Percentiles rank a stretch among this genome's conserved stretches.
These are phyloP conservation scores for Microtus richardsoni DNA, from an alignment of 2,113 vertebrate genomes.

Conservation along the genomic window DNA sequence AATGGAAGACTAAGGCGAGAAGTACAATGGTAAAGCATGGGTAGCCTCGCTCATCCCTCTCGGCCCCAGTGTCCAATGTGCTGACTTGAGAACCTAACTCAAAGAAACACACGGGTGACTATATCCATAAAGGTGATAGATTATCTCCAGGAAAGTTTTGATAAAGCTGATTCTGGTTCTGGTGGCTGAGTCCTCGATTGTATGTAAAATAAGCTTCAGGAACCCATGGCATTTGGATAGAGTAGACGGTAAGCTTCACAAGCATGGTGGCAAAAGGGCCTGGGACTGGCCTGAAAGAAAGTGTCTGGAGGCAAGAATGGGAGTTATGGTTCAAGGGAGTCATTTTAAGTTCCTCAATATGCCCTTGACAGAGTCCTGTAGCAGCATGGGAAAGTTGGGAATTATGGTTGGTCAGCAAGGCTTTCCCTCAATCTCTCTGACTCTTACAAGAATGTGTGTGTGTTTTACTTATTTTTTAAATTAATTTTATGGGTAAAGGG, in stretches of 20 bases:
- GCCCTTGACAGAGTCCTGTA: neutral
- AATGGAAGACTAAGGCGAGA: neutral
- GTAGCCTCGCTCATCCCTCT: accelerated
- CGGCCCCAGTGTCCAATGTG: neutral
- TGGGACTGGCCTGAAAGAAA: neutral
- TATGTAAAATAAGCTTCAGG: neutral
- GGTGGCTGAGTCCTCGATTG: neutral
- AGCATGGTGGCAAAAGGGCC: neutral
- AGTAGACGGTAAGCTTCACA: neutral
- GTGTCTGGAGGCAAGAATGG: conserved; percentile 3
- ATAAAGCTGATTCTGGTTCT: neutral
- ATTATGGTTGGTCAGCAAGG: neutral
- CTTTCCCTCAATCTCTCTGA: neutral
- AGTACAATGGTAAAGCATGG: neutral
- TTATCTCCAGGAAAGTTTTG: neutral
- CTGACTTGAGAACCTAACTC: neutral
- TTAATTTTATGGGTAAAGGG: neutral
- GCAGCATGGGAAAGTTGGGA: neutral
- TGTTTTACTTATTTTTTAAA: neutral
- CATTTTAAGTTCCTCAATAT: neutral
- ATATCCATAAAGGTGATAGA: neutral
- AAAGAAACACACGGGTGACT: neutral
- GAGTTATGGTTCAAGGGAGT: neutral
- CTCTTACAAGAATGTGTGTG: neutral
- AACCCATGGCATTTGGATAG: neutral